Conservation (phyloP, 2,797 vertebrate genomes). For the Lemur catta region DNA sequence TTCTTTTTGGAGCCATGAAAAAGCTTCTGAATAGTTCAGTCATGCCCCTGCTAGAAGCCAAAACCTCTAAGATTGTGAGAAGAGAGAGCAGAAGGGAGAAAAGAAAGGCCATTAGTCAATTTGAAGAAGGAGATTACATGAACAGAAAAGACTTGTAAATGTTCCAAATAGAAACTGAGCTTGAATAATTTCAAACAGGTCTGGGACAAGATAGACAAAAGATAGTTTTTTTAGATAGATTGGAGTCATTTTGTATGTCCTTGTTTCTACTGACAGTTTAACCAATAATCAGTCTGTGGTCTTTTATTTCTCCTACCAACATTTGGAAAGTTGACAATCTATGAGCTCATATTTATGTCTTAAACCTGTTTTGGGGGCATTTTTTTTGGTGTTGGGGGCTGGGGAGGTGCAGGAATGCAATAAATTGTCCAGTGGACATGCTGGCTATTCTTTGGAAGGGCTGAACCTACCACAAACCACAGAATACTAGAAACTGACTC, state of each 20-base stretch:
- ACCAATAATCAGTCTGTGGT: not conserved
- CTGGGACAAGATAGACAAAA: not conserved
- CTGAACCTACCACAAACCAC: not conserved
- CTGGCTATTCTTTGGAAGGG: not conserved
- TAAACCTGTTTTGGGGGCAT: not conserved
- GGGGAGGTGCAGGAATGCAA: not conserved
- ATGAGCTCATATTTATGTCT: constrained; percentile 23
- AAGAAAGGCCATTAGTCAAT: not conserved
- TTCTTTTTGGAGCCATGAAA: not conserved
- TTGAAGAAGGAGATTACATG: not conserved
- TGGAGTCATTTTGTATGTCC: not conserved
- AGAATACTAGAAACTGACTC: not conserved
- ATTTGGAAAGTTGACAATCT: constrained; percentile 31
- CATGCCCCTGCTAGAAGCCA: not conserved
- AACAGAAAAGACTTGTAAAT: not conserved
- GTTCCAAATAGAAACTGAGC: not conserved
- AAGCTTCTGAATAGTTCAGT: not conserved
- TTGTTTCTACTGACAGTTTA: not conserved
- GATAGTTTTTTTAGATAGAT: not conserved
- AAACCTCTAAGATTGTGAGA: not conserved
- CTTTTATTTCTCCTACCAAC: constrained; percentile 4
- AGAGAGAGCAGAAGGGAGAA: not conserved
- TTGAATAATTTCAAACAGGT: not conserved
- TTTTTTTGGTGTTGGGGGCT: not conserved
- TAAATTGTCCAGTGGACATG: not conserved